Evolutionary conservation across 2,113 vertebrate genomes (phyloP).

Genomic region (Athene noctua): DNA sequence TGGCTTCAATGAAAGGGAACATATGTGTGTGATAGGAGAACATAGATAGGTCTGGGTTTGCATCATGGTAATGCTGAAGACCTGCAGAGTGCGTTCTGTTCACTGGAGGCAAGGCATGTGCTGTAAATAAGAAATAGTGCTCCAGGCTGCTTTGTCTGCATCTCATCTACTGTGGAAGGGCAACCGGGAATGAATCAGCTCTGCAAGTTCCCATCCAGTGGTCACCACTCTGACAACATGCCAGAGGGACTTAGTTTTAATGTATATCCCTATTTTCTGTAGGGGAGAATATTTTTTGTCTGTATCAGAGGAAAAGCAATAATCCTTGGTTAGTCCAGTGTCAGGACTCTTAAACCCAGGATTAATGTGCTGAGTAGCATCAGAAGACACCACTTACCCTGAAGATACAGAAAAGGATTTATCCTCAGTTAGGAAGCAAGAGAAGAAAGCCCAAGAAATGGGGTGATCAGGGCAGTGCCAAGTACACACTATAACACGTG

Average conservation of each 20-base stretch:
- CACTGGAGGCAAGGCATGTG: neutral
- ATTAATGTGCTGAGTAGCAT: neutral
- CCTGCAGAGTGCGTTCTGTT: neutral
- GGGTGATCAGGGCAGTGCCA: neutral
- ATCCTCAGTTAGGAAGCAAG: neutral
- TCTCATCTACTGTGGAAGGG: neutral
- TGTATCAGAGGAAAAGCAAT: neutral
- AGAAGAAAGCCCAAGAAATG: neutral
- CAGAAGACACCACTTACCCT: neutral
- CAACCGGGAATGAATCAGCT: neutral
- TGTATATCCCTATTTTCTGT: neutral
- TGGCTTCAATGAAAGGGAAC: neutral
- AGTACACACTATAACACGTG: accelerated
- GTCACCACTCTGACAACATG: neutral
- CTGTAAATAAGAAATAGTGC: neutral
- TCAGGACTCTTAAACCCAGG: neutral
- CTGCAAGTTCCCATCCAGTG: neutral
- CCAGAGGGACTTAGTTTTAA: neutral
- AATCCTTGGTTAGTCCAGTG: neutral
- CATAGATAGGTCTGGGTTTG: neutral
- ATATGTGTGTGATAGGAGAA: neutral
- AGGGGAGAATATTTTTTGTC: neutral
- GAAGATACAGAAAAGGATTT: neutral
- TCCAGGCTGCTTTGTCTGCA: neutral
- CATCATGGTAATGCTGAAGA: neutral